Evolutionary conservation across 2,113 vertebrate species (phyloP).

Genomic region (Pantherophis guttatus): DNA sequence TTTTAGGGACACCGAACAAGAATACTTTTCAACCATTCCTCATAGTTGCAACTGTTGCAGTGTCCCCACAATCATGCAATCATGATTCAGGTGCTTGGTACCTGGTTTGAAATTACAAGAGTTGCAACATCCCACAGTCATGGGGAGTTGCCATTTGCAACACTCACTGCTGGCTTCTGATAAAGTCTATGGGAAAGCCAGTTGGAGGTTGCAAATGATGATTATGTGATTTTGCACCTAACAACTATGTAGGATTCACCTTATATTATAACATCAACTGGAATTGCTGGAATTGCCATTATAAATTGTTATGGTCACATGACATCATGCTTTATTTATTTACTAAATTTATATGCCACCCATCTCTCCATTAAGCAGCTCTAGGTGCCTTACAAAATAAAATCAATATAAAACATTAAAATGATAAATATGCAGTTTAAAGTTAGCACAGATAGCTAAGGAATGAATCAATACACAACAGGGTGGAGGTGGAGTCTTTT

Average conservation of each 20-base stretch:
- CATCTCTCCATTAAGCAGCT: too few relatives aligned
- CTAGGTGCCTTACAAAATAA: too few relatives aligned
- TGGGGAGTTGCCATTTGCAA: neutral
- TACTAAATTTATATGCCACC: too few relatives aligned
- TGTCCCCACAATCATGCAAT: neutral
- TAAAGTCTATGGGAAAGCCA: neutral
- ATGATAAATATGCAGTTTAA: too few relatives aligned
- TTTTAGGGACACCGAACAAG: neutral
- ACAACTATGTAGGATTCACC: neutral
- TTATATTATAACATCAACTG: neutral
- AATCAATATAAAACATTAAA: too few relatives aligned
- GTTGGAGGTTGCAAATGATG: neutral
- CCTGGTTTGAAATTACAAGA: neutral
- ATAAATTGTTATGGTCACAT: neutral
- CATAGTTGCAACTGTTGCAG: neutral
- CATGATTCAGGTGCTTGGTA: neutral
- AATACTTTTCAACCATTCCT: neutral
- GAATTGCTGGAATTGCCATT: neutral
- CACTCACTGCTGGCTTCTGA: neutral
- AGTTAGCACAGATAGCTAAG: too few relatives aligned
- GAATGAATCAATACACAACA: too few relatives aligned
- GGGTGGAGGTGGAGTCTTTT: too few relatives aligned
- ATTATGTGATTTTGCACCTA: neutral
- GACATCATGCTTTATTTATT: neutral
- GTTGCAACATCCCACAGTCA: neutral